Evolutionary conservation across 2,113 vertebrate genomes (phyloP).

Genomic region (Alethe diademata): DNA sequence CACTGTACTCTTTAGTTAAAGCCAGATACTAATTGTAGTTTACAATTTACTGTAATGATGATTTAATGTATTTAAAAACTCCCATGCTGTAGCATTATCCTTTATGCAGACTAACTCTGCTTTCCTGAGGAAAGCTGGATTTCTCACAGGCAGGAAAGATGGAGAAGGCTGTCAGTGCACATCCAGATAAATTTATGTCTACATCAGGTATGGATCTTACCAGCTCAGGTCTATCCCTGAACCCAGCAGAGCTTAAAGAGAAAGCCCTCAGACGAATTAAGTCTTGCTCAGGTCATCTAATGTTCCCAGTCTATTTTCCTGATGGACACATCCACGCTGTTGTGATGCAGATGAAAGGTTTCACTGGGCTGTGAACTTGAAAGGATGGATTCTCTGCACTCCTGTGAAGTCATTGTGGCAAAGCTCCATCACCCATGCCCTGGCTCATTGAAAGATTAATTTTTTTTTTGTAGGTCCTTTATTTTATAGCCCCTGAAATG

Average conservation of each 20-base stretch:
- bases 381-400: not conserved
- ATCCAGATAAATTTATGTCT: not conserved
- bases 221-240: not conserved
- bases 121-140: not conserved
- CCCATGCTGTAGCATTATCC: not conserved
- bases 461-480: not conserved
- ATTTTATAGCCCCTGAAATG: not conserved
- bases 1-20: not conserved
- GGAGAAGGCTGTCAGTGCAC: not conserved
- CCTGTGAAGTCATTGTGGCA: not conserved
- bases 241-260: not conserved
- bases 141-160: not conserved
- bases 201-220: not conserved
- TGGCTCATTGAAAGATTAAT: fast-evolving
- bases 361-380: not conserved
- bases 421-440: not conserved
- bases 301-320: not conserved
- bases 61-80: not conserved
- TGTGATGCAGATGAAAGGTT: not conserved
- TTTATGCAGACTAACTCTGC: not conserved
- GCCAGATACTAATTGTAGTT: not conserved
- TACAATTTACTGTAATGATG: not conserved
- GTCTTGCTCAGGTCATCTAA: not conserved
- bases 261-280: not conserved
- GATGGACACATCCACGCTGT: not conserved